phyloP scores from a whole-genome alignment of 2,888 invertebrate genomes.

The Pseudanteris insignis region DNA sequence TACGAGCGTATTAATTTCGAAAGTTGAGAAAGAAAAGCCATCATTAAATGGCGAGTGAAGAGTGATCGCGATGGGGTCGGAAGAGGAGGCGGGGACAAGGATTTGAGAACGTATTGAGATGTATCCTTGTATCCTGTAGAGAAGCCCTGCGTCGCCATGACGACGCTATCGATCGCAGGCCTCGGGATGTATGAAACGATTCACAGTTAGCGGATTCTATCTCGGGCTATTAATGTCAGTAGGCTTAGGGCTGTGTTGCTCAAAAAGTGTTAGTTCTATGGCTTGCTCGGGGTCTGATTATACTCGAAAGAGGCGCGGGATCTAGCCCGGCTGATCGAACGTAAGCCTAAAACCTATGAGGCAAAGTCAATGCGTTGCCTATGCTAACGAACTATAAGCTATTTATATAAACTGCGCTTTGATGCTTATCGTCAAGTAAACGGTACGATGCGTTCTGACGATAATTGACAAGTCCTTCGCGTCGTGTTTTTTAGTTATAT shows the following conservation, averaged over 20 bases:
- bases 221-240: slow-evolving; percentile 48
- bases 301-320: slow-evolving; percentile 10
- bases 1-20: slow-evolving; percentile 33
- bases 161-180: slow-evolving; percentile 62
- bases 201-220: slow-evolving; percentile 59
- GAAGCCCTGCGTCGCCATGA: slow-evolving; percentile 58
- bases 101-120: slow-evolving; percentile 46
- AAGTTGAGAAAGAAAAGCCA: slow-evolving; percentile 31
- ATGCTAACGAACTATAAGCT: too few relatives aligned
- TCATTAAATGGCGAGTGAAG: slow-evolving; percentile 35
- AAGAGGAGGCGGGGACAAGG: slow-evolving; percentile 15
- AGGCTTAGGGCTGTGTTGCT: slow-evolving; percentile 45
- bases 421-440: too few relatives aligned
- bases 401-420: too few relatives aligned
- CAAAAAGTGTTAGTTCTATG: slow-evolving; percentile 36
- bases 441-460: too few relatives aligned
- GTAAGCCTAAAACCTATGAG: too few relatives aligned
- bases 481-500: too few relatives aligned
- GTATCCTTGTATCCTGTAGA: slow-evolving; percentile 47
- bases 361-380: too few relatives aligned
- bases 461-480: too few relatives aligned
- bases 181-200: slow-evolving; percentile 59
- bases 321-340: background rate
- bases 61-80: slow-evolving; percentile 21
- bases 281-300: slow-evolving; percentile 26